Base-by-base conservation (phyloP, 2,888 invertebrate species). In the Cistogaster globosa region DNA sequence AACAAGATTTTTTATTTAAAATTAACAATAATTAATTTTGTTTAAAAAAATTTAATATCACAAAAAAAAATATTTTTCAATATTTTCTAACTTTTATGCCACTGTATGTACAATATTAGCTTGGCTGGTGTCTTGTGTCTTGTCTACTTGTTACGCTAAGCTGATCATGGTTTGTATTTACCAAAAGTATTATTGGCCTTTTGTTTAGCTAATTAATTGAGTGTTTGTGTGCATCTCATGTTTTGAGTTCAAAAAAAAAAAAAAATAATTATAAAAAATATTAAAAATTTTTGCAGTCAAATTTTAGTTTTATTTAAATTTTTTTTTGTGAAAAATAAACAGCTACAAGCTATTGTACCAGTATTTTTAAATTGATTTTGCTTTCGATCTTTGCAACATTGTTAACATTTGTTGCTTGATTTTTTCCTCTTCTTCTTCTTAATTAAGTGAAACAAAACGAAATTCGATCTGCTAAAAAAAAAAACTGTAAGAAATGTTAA, bases 71-170 rank as follows among this genome's bases (percentile, higher is more conserved):
- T 32, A 5, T 5, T 32, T 32, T 32, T 8, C 6, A 32, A 5
- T 7, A 18, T 32, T 75, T 75, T 20, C 0, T 16, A 1, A 12
- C 48, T 4, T 62, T 11, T n/a, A 63, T 42, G 6, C 76, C 60
- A 83, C 82, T 77, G 82, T 83, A n/a, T 22, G 9, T 6, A 0
- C 53, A 53, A 69, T 57, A 76, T 76, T 82, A 76, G 76, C 76
- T 32, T 22, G 69, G 16, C 42, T 69, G 42, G 38, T 18, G 18
- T 65, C 57, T 68, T 81, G 38, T 18, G 18, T 65, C 57, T 68
- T 81, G 84, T 77, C 69, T 78, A 58, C 63, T 71, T 78, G 81
- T 71, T 85, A 85, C 85, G 85, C 85, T 78, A 75, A 81, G 78
- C 18, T 78, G 78, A 69, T 74, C 51, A 60, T 62, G 38, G 45